Evolutionary conservation across 2,888 invertebrate genomes (phyloP).

Genomic region (Apamea sordens): DNA sequence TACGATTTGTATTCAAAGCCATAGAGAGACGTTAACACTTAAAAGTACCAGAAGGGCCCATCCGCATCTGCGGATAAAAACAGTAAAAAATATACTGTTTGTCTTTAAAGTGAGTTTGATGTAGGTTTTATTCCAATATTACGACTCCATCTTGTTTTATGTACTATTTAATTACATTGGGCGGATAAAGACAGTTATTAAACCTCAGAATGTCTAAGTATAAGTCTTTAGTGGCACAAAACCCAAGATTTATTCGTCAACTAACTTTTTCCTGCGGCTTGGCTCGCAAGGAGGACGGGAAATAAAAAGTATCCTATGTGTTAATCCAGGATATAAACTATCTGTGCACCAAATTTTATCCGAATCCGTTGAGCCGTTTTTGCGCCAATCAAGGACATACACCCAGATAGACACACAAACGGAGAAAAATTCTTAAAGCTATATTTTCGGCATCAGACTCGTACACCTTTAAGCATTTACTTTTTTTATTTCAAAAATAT

Average conservation of each 20-base stretch:
- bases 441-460: background rate
- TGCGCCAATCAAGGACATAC: background rate
- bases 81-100: conserved; percentile 38
- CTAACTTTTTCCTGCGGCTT: background rate
- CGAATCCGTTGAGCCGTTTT: background rate
- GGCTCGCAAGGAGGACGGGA: background rate
- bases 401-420: background rate
- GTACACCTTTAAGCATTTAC: background rate
- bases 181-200: conserved; percentile 21
- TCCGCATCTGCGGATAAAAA: conserved; percentile 18
- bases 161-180: conserved; percentile 28
- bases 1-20: background rate
- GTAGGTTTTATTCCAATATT: conserved; percentile 45
- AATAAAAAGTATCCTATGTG: background rate
- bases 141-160: conserved; percentile 33
- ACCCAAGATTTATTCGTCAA: conserved; percentile 7
- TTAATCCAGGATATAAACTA: background rate
- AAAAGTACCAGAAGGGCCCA: conserved; percentile 6
- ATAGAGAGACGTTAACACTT: background rate
- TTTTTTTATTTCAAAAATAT: background rate
- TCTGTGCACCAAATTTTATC: background rate
- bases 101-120: conserved; percentile 38
- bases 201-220: background rate
- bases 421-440: background rate
- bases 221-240: background rate